Percentiles rank a stretch among this genome's conserved stretches.
phyloP scores from a whole-genome alignment of 2,888 invertebrate genomes.

The Helicoverpa assulta region DNA sequence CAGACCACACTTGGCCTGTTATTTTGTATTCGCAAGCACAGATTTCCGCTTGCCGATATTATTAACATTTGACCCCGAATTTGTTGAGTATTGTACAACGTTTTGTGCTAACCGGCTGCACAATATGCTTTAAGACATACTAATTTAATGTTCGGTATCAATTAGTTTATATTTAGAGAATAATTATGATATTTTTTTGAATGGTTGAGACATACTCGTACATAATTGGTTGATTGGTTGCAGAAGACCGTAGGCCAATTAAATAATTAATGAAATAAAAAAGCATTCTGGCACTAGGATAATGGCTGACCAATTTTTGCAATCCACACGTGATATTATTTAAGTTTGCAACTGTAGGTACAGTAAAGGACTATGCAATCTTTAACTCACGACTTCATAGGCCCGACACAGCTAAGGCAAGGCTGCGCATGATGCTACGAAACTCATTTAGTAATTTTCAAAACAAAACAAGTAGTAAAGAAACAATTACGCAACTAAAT shows the following conservation, averaged over 20 bases:
- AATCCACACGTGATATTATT: background rate
- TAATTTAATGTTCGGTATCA: constrained; percentile 31
- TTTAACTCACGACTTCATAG: constrained; percentile 21
- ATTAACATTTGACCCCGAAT: constrained; percentile 87
- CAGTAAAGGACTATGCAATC: constrained; percentile 2
- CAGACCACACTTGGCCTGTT: constrained; percentile 72
- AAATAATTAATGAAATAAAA: no score
- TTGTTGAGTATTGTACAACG: constrained; percentile 57
- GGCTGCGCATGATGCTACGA: constrained; percentile 16
- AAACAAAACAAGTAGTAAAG: constrained; percentile 21
- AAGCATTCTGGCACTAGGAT: background rate
- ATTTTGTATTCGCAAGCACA: constrained; percentile 86
- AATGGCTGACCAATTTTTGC: no score
- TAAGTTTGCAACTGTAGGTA: constrained; percentile 18
- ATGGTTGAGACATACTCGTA: background rate
- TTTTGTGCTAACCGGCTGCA: constrained; percentile 42
- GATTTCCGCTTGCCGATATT: constrained; percentile 88
- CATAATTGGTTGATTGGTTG: background rate
- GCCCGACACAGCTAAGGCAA: constrained; percentile 15
- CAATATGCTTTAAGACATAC: constrained; percentile 34
- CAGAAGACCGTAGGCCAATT: background rate
- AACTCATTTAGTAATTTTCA: constrained; percentile 9
- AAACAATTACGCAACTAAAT: constrained; percentile 17
- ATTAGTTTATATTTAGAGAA: constrained; percentile 10
- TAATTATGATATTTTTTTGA: background rate